Conservation (phyloP, 2,797 vertebrate genomes). For the Liasis olivaceus region DNA sequence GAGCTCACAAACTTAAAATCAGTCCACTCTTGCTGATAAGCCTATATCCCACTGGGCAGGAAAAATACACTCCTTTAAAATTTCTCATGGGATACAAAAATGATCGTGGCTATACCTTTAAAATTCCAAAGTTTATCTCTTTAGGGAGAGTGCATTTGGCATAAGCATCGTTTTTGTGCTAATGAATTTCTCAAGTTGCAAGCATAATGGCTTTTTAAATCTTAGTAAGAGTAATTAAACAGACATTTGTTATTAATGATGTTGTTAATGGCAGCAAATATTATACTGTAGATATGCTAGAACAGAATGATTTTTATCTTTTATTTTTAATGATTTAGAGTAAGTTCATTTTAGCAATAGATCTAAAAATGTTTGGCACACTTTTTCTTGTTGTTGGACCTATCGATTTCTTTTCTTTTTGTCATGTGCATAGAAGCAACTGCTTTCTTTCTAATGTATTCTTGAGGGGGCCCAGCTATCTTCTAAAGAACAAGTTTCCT, state of each 20-base stretch:
- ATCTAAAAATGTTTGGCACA: conserved; percentile 44
- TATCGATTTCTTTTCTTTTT: not conserved
- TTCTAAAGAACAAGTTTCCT: conserved; percentile 3
- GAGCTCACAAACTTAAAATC: not conserved
- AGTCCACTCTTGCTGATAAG: not conserved
- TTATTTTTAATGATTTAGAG: conserved; percentile 61
- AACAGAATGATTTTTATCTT: conserved; percentile 47
- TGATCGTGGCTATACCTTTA: conserved; percentile 53
- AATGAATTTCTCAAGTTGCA: conserved; percentile 77
- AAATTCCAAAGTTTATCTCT: conserved; percentile 67
- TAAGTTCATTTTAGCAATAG: conserved; percentile 56
- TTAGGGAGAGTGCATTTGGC: conserved; percentile 69
- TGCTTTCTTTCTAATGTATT: conserved; percentile 4
- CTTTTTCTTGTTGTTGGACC: conserved; percentile 14
- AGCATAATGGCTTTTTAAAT: conserved; percentile 81
- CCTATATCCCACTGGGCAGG: not conserved
- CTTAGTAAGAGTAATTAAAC: conserved; percentile 80
- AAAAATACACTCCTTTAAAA: not conserved
- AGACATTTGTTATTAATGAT: conserved; percentile 81
- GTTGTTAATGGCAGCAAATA: conserved; percentile 78
- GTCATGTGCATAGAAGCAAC: not conserved
- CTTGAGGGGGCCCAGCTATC: not conserved
- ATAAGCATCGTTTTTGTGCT: conserved; percentile 73
- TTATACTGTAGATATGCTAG: conserved; percentile 64
- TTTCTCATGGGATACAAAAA: not conserved